A percentile compares a stretch with the other conserved stretches of the same genome.
phyloP scores from a whole-genome alignment of 2,113 vertebrate species.

The Aegypius monachus region DNA sequence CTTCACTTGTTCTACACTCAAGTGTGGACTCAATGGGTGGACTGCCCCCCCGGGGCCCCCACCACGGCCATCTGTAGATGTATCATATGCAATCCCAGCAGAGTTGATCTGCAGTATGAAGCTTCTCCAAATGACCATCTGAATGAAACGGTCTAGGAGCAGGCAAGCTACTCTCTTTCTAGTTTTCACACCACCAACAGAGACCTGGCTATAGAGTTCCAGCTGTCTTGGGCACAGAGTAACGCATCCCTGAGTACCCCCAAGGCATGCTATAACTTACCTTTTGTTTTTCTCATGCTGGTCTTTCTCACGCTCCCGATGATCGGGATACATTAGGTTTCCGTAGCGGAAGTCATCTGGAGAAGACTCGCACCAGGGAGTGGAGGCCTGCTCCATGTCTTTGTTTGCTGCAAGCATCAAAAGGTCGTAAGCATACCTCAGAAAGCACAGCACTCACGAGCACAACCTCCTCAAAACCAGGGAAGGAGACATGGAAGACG shows the following conservation, averaged over 20 bases:
- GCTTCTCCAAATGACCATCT: background rate
- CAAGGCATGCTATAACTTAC: slow-evolving; percentile 1
- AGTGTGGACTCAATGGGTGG: background rate
- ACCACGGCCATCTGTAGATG: fast-evolving
- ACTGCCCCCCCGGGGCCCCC: too few species aligned
- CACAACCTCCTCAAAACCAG: background rate
- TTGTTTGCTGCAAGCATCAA: slow-evolving; percentile 71
- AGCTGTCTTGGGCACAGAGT: background rate
- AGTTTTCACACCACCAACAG: background rate
- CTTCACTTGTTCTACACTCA: background rate
- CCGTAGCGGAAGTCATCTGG: slow-evolving; percentile 89
- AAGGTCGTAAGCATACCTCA: background rate
- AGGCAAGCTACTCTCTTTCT: background rate
- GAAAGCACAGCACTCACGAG: background rate
- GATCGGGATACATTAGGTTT: slow-evolving; percentile 81
- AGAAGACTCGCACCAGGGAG: slow-evolving; percentile 90
- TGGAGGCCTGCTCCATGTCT: slow-evolving; percentile 79
- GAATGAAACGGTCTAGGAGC: background rate
- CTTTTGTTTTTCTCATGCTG: slow-evolving; percentile 97
- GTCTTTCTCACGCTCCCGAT: slow-evolving; percentile 90
- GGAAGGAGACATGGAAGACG: background rate
- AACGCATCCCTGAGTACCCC: fast-evolving
- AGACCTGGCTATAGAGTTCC: background rate
- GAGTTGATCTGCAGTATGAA: background rate
- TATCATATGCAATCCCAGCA: background rate